Evolutionary conservation across 1,140 invertebrate genomes (phyloP).

Genomic region (Pseudomyrmex flavicornis): DNA sequence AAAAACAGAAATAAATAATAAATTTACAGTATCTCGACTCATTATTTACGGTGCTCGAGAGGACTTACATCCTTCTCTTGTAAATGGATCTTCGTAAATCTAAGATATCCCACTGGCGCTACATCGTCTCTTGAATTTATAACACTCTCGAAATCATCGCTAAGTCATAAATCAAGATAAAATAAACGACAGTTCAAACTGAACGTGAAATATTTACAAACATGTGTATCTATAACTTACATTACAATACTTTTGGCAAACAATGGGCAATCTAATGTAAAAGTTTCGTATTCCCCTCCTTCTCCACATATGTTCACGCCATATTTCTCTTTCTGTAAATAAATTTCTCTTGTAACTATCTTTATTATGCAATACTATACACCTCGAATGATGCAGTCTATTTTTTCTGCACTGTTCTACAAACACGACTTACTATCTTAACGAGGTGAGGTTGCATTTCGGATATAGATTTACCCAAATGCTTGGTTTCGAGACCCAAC

Average conservation of each 20-base stretch:
- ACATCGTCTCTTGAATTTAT: conserved; percentile 96
- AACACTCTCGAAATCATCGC: conserved; percentile 94
- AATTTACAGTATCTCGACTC: neutral
- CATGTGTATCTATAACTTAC: conserved; percentile 87
- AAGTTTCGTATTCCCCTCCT: conserved; percentile 99
- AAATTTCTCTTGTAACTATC: conserved; percentile 43
- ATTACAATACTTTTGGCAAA: conserved; percentile 96
- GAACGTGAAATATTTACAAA: conserved; percentile 27
- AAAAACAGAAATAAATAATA: conserved; percentile 47
- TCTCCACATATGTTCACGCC: conserved; percentile 99
- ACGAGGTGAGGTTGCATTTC: conserved; percentile 94
- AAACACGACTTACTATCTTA: conserved; percentile 89
- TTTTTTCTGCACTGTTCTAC: conserved; percentile 2
- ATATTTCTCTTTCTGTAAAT: conserved; percentile 94
- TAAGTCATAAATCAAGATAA: conserved; percentile 84
- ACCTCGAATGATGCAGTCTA: conserved; percentile 19
- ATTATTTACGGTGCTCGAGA: conserved; percentile 17
- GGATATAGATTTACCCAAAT: conserved; percentile 94
- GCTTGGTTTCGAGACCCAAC: conserved; percentile 94
- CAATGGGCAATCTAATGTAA: conserved; percentile 98
- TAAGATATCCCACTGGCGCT: conserved; percentile 96
- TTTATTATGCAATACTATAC: neutral
- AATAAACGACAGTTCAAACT: neutral
- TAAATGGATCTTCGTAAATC: conserved; percentile 92
- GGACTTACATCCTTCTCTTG: conserved; percentile 88